Evolutionary conservation across 1,140 invertebrate species (phyloP).

Genomic region (Bombus breviceps): DNA sequence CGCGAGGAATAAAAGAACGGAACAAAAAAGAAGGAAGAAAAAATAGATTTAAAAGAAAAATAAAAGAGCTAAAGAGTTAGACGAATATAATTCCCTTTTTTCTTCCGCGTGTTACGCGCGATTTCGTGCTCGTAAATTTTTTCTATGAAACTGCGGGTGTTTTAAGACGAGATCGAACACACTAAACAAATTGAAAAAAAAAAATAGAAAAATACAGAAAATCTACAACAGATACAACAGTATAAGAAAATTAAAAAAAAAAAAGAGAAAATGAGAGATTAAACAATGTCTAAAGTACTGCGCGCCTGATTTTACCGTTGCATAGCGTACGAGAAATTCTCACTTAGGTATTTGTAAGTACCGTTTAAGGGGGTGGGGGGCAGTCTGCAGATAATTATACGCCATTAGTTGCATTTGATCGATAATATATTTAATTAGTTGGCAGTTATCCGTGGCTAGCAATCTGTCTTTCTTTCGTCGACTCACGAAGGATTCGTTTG

Average conservation of each 20-base stretch:
- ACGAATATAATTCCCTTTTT: background rate
- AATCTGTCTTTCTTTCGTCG: slow-evolving; percentile 34
- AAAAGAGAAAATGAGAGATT: slow-evolving; percentile 1
- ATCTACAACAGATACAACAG: background rate
- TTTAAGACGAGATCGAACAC: slow-evolving; percentile 1
- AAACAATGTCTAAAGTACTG: slow-evolving; percentile 13
- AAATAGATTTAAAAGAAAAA: background rate
- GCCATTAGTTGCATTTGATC: slow-evolving; percentile 48
- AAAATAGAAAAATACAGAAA: no score
- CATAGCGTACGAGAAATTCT: slow-evolving; percentile 38
- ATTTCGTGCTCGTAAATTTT: slow-evolving; percentile 40
- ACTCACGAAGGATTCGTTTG: slow-evolving; percentile 22
- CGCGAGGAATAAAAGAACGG: slow-evolving; percentile 10
- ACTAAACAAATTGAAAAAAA: background rate
- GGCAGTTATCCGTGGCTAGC: slow-evolving; percentile 36
- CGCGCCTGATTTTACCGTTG: slow-evolving; percentile 51
- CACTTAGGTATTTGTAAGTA: slow-evolving; percentile 34
- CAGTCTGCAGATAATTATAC: slow-evolving; percentile 30
- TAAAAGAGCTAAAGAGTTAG: background rate
- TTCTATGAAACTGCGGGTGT: slow-evolving; percentile 29
- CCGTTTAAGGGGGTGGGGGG: slow-evolving; percentile 21
- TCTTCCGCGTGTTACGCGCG: slow-evolving; percentile 10
- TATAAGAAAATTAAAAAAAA: background rate
- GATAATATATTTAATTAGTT: slow-evolving; percentile 34
- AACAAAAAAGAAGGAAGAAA: background rate